Percentiles rank a stretch among this genome's conserved stretches.
phyloP scores from a whole-genome alignment of 2,888 invertebrate genomes.

The Pediacus dermestoides region DNA sequence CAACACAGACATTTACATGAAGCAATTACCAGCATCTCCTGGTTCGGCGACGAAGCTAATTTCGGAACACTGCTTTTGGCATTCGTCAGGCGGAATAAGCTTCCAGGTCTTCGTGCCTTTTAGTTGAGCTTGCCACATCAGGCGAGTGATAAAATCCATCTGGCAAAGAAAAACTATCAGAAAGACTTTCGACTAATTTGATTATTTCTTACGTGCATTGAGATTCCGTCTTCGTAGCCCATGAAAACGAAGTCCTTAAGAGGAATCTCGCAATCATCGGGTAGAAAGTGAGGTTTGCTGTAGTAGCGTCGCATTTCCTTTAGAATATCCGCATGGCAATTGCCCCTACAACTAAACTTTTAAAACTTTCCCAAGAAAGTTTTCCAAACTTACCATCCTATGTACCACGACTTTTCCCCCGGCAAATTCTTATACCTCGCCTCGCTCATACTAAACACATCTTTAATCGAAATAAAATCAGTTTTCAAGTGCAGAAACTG shows the following conservation, averaged over 20 bases:
- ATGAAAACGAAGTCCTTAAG: slow-evolving; percentile 88
- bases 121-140: slow-evolving; percentile 93
- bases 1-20: slow-evolving; percentile 8
- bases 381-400: slow-evolving; percentile 70
- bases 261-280: slow-evolving; percentile 83
- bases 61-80: slow-evolving; percentile 70
- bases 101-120: slow-evolving; percentile 82
- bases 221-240: slow-evolving; percentile 86
- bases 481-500: slow-evolving; percentile 86
- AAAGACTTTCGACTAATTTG: slow-evolving; percentile 5
- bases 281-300: slow-evolving; percentile 78
- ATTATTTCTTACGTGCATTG: slow-evolving; percentile 72
- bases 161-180: slow-evolving; percentile 44
- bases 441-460: slow-evolving; percentile 74
- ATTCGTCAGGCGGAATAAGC: slow-evolving; percentile 81
- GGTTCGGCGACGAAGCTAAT: slow-evolving; percentile 77
- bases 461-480: slow-evolving; percentile 68
- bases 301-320: slow-evolving; percentile 72
- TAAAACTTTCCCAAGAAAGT: neutral
- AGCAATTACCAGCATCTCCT: slow-evolving; percentile 74
- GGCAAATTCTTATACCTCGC: slow-evolving; percentile 60
- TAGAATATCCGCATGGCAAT: slow-evolving; percentile 80
- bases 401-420: slow-evolving; percentile 76
- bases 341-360: slow-evolving; percentile 59
- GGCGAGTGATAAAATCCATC: slow-evolving; percentile 85